These are phyloP conservation scores for Cheirogaleus medius DNA, from an alignment of 2,113 vertebrate species.

Conservation along the genomic window DNA sequence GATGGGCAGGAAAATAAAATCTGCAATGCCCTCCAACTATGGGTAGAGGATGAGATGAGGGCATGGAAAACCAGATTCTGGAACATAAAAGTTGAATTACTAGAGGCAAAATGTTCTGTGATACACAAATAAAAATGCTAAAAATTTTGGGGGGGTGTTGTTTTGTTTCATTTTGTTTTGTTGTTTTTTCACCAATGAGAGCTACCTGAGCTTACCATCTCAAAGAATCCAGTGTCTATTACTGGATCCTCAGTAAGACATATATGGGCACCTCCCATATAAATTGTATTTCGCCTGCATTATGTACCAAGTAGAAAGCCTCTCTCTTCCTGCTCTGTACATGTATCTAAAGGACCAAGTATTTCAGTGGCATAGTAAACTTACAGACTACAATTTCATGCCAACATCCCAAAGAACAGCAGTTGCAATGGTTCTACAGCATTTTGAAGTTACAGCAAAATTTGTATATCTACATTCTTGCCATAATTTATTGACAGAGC, in stretches of 20 bases:
- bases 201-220: neutral
- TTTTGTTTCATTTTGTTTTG: neutral
- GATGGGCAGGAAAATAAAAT: neutral
- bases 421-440: neutral
- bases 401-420: neutral
- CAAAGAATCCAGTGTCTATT: neutral
- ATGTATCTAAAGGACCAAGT: neutral
- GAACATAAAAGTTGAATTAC: neutral
- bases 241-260: neutral
- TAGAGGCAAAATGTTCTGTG: neutral
- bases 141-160: neutral
- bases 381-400: neutral
- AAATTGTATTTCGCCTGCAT: neutral
- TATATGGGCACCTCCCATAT: neutral
- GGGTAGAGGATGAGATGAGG: neutral
- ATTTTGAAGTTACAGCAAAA: constrained; percentile 15
- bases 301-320: neutral
- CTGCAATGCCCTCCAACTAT: neutral
- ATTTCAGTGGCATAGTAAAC: neutral
- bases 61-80: neutral
- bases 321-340: neutral
- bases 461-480: neutral
- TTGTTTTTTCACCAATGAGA: neutral
- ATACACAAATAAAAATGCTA: neutral
- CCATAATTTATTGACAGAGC: neutral